phyloP scores from a whole-genome alignment of 2,888 invertebrate genomes.

The Epiblema foenella region DNA sequence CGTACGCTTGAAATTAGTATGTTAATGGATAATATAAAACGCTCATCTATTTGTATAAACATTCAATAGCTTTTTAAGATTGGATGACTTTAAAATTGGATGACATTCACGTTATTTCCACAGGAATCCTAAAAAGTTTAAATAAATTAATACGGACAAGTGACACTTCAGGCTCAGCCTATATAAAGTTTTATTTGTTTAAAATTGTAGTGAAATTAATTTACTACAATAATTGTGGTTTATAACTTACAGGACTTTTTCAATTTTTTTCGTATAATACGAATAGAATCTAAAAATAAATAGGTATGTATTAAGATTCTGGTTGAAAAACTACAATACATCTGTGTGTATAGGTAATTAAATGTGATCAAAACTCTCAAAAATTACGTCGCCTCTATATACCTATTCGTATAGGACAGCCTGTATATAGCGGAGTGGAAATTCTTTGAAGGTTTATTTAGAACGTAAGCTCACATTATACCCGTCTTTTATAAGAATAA shows the following conservation, averaged over 20 bases:
- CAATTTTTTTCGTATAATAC: too few species aligned
- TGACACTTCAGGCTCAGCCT: too few species aligned
- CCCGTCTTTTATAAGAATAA: slow-evolving; percentile 38
- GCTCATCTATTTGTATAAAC: slow-evolving; percentile 3
- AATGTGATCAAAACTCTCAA: too few species aligned
- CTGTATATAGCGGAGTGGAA: background rate
- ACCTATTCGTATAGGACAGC: background rate
- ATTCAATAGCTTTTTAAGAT: slow-evolving; percentile 9
- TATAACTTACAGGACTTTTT: too few species aligned
- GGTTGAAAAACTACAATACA: too few species aligned
- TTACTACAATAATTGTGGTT: too few species aligned
- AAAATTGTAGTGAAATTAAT: background rate
- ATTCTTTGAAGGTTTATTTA: slow-evolving; percentile 28
- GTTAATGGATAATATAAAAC: background rate
- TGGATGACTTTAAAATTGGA: slow-evolving; percentile 18
- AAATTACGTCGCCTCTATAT: too few species aligned
- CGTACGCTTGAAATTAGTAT: background rate
- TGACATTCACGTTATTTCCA: background rate
- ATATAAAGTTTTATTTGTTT: too few species aligned
- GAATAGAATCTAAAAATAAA: too few species aligned
- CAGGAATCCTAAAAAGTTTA: background rate
- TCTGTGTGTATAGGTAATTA: too few species aligned
- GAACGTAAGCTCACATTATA: slow-evolving; percentile 4
- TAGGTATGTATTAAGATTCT: too few species aligned
- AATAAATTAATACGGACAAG: too few species aligned